Evolutionary conservation across 2,113 vertebrate species (phyloP).

Genomic region (Pampusana beccarii): DNA sequence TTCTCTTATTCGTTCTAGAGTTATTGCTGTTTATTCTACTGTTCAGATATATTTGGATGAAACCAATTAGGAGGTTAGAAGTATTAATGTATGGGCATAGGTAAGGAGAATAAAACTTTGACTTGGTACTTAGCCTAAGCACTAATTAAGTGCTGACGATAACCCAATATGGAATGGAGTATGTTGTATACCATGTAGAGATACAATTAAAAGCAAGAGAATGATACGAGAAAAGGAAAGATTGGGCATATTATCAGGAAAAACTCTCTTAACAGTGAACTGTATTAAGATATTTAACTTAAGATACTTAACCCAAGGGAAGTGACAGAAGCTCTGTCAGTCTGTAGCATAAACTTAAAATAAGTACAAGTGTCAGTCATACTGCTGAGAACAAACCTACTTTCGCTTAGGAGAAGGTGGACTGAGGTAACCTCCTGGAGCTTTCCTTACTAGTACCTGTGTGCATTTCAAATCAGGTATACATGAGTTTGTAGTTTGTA

Average conservation of each 20-base stretch:
- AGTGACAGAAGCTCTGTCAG: background rate
- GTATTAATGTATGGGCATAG: background rate
- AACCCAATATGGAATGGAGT: background rate
- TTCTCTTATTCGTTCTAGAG: background rate
- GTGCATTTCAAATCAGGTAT: background rate
- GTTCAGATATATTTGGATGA: background rate
- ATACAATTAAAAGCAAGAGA: background rate
- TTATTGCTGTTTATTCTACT: background rate
- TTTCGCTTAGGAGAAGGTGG: background rate
- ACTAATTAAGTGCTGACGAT: background rate
- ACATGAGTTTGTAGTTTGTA: background rate
- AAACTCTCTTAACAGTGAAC: background rate
- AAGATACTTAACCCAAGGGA: background rate
- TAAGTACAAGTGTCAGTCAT: background rate
- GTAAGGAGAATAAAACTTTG: background rate
- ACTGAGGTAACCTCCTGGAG: background rate
- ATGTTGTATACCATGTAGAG: background rate
- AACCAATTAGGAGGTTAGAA: background rate
- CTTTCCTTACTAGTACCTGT: background rate
- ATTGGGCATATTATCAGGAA: background rate
- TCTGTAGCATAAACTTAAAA: background rate
- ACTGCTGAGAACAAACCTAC: background rate
- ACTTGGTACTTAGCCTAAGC: background rate
- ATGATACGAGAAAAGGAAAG: background rate
- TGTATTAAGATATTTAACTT: background rate